Conservation (phyloP, 2,797 vertebrate genomes). For the Coendou prehensilis region DNA sequence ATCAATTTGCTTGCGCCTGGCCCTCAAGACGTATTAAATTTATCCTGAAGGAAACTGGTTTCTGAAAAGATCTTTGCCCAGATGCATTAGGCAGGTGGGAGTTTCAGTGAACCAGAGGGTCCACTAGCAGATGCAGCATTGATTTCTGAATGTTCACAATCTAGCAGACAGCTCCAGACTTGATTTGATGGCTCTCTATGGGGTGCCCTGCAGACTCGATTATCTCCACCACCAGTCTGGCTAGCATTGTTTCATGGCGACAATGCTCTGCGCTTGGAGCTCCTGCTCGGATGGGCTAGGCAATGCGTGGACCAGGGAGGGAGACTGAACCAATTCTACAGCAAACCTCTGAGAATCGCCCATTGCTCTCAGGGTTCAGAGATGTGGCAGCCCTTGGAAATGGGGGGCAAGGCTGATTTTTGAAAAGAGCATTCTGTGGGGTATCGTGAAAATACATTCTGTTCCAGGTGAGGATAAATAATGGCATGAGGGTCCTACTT, state of each 20-base stretch:
- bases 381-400: conserved; percentile 40
- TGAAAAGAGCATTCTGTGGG: conserved; percentile 49
- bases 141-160: conserved; percentile 88
- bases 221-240: conserved; percentile 87
- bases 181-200: conserved; percentile 88
- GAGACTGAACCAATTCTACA: conserved; percentile 67
- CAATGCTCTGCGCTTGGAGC: conserved; percentile 75
- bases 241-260: conserved; percentile 83
- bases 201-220: conserved; percentile 87
- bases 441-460: conserved; percentile 55
- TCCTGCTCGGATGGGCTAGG: conserved; percentile 78
- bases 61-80: conserved; percentile 87
- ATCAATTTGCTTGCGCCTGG: conserved; percentile 85
- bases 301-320: conserved; percentile 8
- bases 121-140: conserved; percentile 87
- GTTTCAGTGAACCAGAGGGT: conserved; percentile 86
- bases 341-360: neutral
- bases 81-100: conserved; percentile 87
- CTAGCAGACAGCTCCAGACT: conserved; percentile 88
- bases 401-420: conserved; percentile 59
- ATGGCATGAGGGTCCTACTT: conserved; percentile 35
- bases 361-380: conserved; percentile 46
- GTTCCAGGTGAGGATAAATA: neutral
- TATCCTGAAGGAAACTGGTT: conserved; percentile 86
- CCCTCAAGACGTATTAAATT: conserved; percentile 85